A percentile compares a stretch with the other conserved stretches of the same genome.
These are phyloP conservation scores for Hyles euphorbiae DNA, from an alignment of 1,140 invertebrate species.

Conservation along the genomic window DNA sequence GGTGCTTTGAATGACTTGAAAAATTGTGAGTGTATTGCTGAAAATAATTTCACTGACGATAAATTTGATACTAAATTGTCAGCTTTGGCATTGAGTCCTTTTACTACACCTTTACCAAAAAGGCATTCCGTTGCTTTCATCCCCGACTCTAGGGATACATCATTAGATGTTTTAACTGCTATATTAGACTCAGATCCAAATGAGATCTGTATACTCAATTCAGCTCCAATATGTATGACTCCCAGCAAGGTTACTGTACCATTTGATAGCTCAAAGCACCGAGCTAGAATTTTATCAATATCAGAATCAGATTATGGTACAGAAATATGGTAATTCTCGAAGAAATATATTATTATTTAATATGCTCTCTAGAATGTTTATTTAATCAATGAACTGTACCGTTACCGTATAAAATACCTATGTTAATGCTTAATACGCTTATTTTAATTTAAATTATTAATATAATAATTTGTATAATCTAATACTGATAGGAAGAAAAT, in stretches of 20 bases:
- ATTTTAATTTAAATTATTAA: too few species aligned
- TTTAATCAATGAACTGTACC: not conserved
- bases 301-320: constrained; percentile 79
- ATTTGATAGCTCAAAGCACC: constrained; percentile 71
- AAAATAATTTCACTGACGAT: constrained; percentile 55
- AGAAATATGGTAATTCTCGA: constrained; percentile 82
- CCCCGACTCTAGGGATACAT: constrained; percentile 51
- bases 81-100: constrained; percentile 62
- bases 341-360: constrained; percentile 11
- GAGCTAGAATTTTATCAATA: constrained; percentile 74
- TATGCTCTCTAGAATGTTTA: not conserved
- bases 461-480: too few species aligned
- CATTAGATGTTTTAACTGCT: constrained; percentile 58
- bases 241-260: constrained; percentile 76
- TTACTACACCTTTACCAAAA: constrained; percentile 61
- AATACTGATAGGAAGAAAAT: too few species aligned
- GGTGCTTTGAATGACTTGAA: constrained; percentile 34
- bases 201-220: constrained; percentile 56
- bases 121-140: constrained; percentile 53
- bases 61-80: constrained; percentile 65
- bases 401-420: too few species aligned
- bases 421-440: too few species aligned
- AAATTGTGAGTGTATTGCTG: constrained; percentile 46
- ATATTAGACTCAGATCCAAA: constrained; percentile 72
- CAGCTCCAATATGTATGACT: constrained; percentile 54